Conservation (phyloP, 2,113 vertebrate genomes). For the Amphilophus citrinellus region DNA sequence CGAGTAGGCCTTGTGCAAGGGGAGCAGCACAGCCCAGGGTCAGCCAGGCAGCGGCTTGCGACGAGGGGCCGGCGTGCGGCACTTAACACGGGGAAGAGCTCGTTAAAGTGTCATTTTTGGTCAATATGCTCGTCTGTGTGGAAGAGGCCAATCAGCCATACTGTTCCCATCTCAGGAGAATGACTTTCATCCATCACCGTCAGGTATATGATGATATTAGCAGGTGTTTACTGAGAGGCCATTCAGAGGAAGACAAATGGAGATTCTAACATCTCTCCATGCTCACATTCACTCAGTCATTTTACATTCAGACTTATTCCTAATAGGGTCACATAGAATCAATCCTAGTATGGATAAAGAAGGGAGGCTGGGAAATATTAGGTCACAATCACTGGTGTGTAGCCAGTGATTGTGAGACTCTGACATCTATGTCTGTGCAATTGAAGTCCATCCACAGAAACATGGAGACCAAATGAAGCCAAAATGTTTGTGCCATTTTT, state of each 20-base stretch:
- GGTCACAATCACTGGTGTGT: background rate
- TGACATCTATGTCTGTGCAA: conserved; percentile 4
- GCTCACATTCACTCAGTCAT: conserved; percentile 30
- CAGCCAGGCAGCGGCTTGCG: conserved; percentile 61
- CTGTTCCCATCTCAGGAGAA: conserved; percentile 69
- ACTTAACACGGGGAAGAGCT: conserved; percentile 76
- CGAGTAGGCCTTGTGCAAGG: conserved; percentile 57
- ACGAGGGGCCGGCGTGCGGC: conserved; percentile 56
- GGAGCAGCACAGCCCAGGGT: conserved; percentile 58
- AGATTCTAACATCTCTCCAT: conserved; percentile 31
- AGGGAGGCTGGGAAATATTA: conserved; percentile 11
- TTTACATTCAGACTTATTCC: conserved; percentile 33
- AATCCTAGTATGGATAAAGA: conserved; percentile 19
- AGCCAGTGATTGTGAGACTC: background rate
- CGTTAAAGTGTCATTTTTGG: conserved; percentile 82
- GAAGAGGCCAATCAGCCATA: conserved; percentile 68
- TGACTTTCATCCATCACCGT: conserved; percentile 71
- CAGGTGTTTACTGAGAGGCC: conserved; percentile 77
- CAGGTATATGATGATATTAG: conserved; percentile 64
- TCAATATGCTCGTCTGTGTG: conserved; percentile 74
- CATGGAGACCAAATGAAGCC: background rate
- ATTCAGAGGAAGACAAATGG: conserved; percentile 65
- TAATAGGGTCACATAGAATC: conserved; percentile 33
- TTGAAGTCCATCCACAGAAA: background rate
- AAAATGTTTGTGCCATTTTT: background rate